phyloP scores from a whole-genome alignment of 2,113 vertebrate species.

The Geococcyx californianus region DNA sequence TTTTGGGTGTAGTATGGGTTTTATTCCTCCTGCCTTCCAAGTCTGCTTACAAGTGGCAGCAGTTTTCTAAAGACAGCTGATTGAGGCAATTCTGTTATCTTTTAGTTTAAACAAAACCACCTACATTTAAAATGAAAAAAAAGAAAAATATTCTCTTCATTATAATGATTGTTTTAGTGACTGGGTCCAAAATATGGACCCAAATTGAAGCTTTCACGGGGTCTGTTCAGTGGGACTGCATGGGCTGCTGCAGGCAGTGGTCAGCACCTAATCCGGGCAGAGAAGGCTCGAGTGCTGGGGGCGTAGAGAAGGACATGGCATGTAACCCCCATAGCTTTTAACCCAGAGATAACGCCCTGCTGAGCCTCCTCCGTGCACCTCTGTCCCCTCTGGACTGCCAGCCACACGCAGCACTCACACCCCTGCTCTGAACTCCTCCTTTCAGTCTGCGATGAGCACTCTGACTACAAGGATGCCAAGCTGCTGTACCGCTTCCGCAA shows the following conservation, averaged over 20 bases:
- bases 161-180: not conserved
- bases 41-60: not conserved
- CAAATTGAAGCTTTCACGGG: not conserved
- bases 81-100: not conserved
- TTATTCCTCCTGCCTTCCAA: not conserved
- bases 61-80: not conserved
- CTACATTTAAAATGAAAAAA: not conserved
- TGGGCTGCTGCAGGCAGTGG: accelerated
- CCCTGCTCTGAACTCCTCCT: not conserved
- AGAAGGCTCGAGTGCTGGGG: accelerated
- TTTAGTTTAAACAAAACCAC: not conserved
- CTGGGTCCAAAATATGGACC: not conserved
- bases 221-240: not conserved
- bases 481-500: constrained; percentile 88
- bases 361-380: not conserved
- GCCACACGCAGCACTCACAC: not conserved
- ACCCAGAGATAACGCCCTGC: not conserved
- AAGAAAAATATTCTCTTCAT: not conserved
- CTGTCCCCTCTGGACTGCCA: not conserved
- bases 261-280: accelerated
- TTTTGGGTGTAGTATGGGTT: not conserved
- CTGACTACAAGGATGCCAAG: constrained; percentile 85
- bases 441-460: constrained; percentile 85
- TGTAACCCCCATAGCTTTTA: not conserved
- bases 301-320: accelerated